phyloP scores from a whole-genome alignment of 2,113 vertebrate species.

The Phalacrocorax pelagicus region DNA sequence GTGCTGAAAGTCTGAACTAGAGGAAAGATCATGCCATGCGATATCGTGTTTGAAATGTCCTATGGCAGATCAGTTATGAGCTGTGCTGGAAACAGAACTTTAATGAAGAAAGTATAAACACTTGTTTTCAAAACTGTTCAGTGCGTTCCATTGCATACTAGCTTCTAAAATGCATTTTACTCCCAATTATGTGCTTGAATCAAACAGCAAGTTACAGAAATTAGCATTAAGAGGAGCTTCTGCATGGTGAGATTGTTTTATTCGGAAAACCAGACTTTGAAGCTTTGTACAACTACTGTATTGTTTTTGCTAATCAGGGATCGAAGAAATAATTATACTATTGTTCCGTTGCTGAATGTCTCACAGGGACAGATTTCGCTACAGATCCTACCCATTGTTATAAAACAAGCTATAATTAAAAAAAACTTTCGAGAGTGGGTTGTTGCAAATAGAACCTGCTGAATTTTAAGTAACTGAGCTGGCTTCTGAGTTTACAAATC shows the following conservation, averaged over 20 bases:
- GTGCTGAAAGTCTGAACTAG: neutral
- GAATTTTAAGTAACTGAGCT: neutral
- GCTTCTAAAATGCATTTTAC: neutral
- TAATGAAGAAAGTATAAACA: neutral
- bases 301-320: slow-evolving; percentile 48
- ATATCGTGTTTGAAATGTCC: neutral
- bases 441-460: neutral
- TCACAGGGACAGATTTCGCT: slow-evolving; percentile 32
- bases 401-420: slow-evolving; percentile 47
- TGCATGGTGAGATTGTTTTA: neutral
- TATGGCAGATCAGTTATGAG: neutral
- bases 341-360: neutral
- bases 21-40: neutral
- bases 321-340: slow-evolving; percentile 42
- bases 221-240: neutral
- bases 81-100: neutral
- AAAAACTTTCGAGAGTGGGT: neutral
- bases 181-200: neutral
- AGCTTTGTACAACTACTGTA: neutral
- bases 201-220: slow-evolving; percentile 4
- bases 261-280: neutral
- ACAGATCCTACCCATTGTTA: slow-evolving; percentile 27
- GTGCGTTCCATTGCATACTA: neutral
- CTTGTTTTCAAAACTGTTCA: neutral
- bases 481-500: slow-evolving; percentile 1